Evolutionary conservation across 1,140 invertebrate species (phyloP).

Genomic region (Drosophila elegans): DNA sequence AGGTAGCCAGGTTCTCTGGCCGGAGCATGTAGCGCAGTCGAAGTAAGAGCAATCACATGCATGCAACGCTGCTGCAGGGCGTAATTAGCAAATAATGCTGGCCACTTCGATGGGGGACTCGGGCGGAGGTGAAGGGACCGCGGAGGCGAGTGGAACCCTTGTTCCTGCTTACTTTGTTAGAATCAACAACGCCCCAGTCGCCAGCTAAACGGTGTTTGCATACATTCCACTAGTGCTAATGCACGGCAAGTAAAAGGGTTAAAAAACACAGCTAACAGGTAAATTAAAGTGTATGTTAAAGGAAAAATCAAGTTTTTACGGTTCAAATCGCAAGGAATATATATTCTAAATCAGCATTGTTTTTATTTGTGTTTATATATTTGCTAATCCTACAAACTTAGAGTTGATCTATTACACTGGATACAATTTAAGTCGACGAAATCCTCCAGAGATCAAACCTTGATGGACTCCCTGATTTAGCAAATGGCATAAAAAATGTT

Average conservation of each 20-base stretch:
- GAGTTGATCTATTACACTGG: too few species aligned
- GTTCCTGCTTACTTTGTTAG: slow-evolving; percentile 56
- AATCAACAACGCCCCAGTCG: slow-evolving; percentile 58
- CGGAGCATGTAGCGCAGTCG: slow-evolving; percentile 1
- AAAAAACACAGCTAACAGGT: too few species aligned
- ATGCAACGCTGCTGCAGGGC: slow-evolving; percentile 76
- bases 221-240: slow-evolving; percentile 44
- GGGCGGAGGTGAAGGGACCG: not conserved
- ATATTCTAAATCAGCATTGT: too few species aligned
- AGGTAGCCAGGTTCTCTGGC: slow-evolving; percentile 19
- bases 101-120: slow-evolving; percentile 21
- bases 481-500: too few species aligned
- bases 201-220: slow-evolving; percentile 73
- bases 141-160: slow-evolving; percentile 10
- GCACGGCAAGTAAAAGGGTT: slow-evolving; percentile 1
- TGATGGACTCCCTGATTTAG: too few species aligned
- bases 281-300: too few species aligned
- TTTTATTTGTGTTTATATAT: too few species aligned
- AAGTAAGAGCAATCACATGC: slow-evolving; percentile 72
- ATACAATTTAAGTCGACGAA: too few species aligned
- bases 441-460: too few species aligned
- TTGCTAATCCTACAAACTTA: too few species aligned
- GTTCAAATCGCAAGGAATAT: too few species aligned
- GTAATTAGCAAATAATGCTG: slow-evolving; percentile 79
- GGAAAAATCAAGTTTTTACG: too few species aligned